Evolutionary conservation across 2,113 vertebrate genomes (phyloP).

Genomic region (Amphiprion ocellaris): DNA sequence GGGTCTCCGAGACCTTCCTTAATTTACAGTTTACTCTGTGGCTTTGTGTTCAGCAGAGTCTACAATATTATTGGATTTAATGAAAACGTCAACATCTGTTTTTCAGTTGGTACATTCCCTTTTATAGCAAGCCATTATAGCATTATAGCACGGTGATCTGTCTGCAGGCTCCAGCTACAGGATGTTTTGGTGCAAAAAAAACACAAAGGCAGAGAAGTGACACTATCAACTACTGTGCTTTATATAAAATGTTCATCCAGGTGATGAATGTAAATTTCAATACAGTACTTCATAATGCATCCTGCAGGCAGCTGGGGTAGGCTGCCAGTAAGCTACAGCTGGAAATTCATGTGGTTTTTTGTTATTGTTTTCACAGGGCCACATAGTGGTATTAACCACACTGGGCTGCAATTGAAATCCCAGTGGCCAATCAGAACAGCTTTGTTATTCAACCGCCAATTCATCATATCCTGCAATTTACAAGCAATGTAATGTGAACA

Average conservation of each 20-base stretch:
- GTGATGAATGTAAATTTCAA: no score
- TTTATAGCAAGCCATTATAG: background rate
- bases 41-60: conserved; percentile 2
- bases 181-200: background rate
- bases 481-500: background rate
- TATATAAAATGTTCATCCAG: no score
- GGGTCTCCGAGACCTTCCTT: background rate
- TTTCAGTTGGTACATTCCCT: background rate
- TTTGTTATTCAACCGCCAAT: background rate
- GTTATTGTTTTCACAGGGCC: background rate
- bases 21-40: background rate
- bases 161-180: background rate
- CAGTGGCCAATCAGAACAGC: background rate
- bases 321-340: background rate
- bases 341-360: background rate
- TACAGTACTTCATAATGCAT: background rate
- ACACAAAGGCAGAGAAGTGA: background rate
- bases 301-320: background rate
- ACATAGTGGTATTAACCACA: background rate
- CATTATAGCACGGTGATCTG: background rate
- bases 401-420: background rate
- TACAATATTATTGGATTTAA: conserved; percentile 1
- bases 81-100: conserved; percentile 13
- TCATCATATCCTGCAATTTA: background rate
- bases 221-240: no score